phyloP scores from a whole-genome alignment of 2,113 vertebrate species.

The Embiotoca jacksoni region DNA sequence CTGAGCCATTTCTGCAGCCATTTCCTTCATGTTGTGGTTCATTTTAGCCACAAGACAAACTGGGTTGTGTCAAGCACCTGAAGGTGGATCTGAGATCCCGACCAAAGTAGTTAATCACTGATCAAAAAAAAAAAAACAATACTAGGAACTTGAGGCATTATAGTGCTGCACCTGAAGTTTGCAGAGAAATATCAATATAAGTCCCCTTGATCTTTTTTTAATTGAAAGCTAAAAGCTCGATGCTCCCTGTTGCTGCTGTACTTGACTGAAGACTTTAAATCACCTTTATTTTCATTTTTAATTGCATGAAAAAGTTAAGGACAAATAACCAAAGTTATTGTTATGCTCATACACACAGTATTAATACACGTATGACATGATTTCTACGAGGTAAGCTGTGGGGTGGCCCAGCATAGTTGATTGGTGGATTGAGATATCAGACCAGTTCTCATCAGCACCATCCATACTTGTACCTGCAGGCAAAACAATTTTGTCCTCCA shows the following conservation, averaged over 20 bases:
- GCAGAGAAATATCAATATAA: conserved; percentile 80
- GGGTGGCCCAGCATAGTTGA: conserved; percentile 54
- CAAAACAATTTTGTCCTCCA: conserved; percentile 77
- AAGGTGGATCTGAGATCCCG: conserved; percentile 71
- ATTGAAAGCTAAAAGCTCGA: conserved; percentile 63
- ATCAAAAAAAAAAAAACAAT: conserved; percentile 73
- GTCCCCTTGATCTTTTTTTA: conserved; percentile 71
- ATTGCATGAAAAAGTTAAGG: conserved; percentile 7
- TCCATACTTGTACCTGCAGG: conserved; percentile 71
- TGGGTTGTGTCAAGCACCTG: conserved; percentile 58
- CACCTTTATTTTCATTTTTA: conserved; percentile 13
- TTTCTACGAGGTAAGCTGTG: conserved; percentile 51
- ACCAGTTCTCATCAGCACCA: conserved; percentile 73
- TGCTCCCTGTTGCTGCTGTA: conserved; percentile 27
- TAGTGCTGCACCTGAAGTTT: conserved; percentile 66
- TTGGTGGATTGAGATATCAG: conserved; percentile 80
- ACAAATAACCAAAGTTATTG: conserved; percentile 7
- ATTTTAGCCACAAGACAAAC: conserved; percentile 66
- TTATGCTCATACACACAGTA: neutral
- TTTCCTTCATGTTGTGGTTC: conserved; percentile 55
- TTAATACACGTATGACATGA: conserved; percentile 17
- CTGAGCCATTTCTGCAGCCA: conserved; percentile 60
- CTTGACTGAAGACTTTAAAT: conserved; percentile 23
- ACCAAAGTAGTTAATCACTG: conserved; percentile 79
- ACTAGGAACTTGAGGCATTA: conserved; percentile 68